A percentile compares a stretch with the other conserved stretches of the same genome.
Conservation (phyloP, 2,113 vertebrate genomes). For the Serinus canaria region DNA sequence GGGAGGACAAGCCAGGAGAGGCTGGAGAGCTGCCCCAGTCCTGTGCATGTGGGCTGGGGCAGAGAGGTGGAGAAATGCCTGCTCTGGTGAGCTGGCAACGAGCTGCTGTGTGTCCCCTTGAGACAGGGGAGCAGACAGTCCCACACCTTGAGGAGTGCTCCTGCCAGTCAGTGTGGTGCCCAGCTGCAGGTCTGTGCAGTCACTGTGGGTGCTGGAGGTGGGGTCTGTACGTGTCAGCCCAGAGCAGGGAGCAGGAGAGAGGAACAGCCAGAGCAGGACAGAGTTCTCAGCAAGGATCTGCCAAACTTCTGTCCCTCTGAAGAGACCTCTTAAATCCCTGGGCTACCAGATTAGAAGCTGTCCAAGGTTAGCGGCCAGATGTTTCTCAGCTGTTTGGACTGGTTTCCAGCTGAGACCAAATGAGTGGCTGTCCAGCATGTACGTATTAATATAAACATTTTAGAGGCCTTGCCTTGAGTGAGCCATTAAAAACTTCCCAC, state of each 20-base stretch:
- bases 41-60: background rate
- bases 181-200: background rate
- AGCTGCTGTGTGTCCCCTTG: background rate
- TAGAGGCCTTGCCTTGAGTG: conserved; percentile 44
- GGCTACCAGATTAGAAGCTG: conserved; percentile 68
- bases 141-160: background rate
- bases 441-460: conserved; percentile 65
- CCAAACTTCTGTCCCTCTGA: conserved; percentile 41
- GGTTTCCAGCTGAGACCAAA: conserved; percentile 61
- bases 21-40: background rate
- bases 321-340: conserved; percentile 57
- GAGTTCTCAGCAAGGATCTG: background rate
- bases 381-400: conserved; percentile 70
- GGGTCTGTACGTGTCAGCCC: background rate
- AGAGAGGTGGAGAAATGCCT: rapidly evolving
- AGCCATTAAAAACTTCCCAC: conserved; percentile 74
- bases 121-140: background rate
- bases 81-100: background rate
- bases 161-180: rapidly evolving
- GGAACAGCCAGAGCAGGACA: background rate
- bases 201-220: rapidly evolving
- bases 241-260: background rate
- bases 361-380: conserved; percentile 73
- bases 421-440: conserved; percentile 57
- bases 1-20: background rate